Conservation (phyloP, 2,888 invertebrate genomes). For the Harpalus rufipes region DNA sequence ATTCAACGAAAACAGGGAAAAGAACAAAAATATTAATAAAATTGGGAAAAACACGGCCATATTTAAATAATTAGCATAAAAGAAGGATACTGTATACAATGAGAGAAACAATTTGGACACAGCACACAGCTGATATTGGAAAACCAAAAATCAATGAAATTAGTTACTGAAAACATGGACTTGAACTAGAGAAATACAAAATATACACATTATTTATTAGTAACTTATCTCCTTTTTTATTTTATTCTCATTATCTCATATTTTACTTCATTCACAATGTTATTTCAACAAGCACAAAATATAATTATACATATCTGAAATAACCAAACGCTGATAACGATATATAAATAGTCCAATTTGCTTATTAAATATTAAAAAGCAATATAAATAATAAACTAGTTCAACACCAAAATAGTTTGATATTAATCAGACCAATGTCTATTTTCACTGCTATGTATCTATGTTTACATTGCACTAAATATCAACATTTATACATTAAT, state of each 20-base stretch:
- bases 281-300: not conserved
- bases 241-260: not conserved
- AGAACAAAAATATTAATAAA: not conserved
- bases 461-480: conserved; percentile 13
- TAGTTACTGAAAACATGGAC: not conserved
- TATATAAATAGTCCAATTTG: not conserved
- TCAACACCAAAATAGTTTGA: not conserved
- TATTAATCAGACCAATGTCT: conserved; percentile 3
- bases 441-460: not conserved
- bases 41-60: not conserved
- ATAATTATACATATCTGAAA: not conserved
- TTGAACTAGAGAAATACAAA: not conserved
- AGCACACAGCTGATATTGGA: not conserved
- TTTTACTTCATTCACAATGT: not conserved
- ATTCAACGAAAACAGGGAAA: not conserved
- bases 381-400: conserved; percentile 22
- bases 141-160: conserved; percentile 1
- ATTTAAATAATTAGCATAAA: not conserved
- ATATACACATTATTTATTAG: not conserved
- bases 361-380: conserved; percentile 4
- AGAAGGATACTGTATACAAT: not conserved
- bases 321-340: not conserved
- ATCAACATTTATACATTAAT: not conserved
- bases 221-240: not conserved
- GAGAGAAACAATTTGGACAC: too few relatives aligned